Conservation (phyloP, 2,113 vertebrate species). For the Vimba vimba region DNA sequence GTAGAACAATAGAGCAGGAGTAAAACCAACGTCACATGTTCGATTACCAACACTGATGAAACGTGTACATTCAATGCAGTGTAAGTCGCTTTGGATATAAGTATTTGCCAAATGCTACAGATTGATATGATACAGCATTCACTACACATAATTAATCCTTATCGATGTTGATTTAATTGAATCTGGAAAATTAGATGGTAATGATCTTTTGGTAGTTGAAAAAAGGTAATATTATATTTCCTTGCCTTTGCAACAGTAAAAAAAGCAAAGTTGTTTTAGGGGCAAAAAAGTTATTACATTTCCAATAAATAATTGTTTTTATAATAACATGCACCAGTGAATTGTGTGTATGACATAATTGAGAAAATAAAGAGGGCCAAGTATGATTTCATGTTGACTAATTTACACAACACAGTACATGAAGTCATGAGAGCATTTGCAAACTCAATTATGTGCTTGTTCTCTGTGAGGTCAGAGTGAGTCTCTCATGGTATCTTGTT, state of each 20-base stretch:
- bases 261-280: not conserved
- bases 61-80: not conserved
- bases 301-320: not conserved
- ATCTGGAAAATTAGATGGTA: not conserved
- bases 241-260: not conserved
- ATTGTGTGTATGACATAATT: not conserved
- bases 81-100: not conserved
- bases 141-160: not conserved
- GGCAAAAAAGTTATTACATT: not conserved
- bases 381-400: conserved; percentile 1
- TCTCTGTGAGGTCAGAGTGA: conserved; percentile 9
- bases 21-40: not conserved
- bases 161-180: not conserved
- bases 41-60: not conserved
- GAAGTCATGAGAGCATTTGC: not conserved
- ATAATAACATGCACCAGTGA: not conserved
- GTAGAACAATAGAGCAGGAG: not conserved
- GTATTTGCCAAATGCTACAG: not conserved
- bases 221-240: not conserved
- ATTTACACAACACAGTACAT: conserved; percentile 2
- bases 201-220: not conserved
- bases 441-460: not conserved
- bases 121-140: not conserved
- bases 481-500: conserved; percentile 36
- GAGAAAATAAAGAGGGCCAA: not conserved